phyloP scores from a whole-genome alignment of 2,888 invertebrate genomes.

The Parnassius orleans region DNA sequence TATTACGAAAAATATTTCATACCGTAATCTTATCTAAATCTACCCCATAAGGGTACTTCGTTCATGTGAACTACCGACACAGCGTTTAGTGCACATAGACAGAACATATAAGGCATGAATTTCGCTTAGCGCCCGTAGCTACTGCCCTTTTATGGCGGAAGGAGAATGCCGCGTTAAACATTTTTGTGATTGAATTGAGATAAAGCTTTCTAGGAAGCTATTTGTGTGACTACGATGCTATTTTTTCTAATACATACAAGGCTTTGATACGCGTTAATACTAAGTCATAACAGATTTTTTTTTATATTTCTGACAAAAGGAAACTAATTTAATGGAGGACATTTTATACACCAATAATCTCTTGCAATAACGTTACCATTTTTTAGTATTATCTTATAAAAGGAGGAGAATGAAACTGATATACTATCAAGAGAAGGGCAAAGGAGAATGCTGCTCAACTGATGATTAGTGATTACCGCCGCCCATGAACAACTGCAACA shows the following conservation, averaged over 20 bases:
- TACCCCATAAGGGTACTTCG: constrained; percentile 26
- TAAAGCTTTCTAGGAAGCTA: constrained; percentile 29
- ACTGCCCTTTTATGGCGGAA: constrained; percentile 26
- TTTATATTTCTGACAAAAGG: not conserved
- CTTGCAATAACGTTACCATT: too few species aligned
- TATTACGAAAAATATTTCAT: constrained; percentile 14
- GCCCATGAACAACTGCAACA: too few species aligned
- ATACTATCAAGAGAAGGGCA: too few species aligned
- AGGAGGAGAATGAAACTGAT: too few species aligned
- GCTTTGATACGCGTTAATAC: constrained; percentile 14
- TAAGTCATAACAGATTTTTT: constrained; percentile 5
- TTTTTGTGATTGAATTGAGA: constrained; percentile 37
- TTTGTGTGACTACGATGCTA: constrained; percentile 22
- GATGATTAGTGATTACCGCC: too few species aligned
- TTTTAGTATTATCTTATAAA: too few species aligned
- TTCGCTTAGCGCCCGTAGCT: constrained; percentile 29
- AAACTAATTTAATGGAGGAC: too few species aligned
- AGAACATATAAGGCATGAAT: constrained; percentile 32
- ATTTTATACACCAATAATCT: too few species aligned
- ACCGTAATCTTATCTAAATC: constrained; percentile 25
- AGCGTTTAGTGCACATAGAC: constrained; percentile 35
- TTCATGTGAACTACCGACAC: constrained; percentile 28
- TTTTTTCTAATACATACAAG: constrained; percentile 20
- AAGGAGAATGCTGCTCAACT: too few species aligned
- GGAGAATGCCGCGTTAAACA: constrained; percentile 32